Base-by-base conservation (phyloP, 1,140 invertebrate species). In the Macrosteles quadrilineatus region DNA sequence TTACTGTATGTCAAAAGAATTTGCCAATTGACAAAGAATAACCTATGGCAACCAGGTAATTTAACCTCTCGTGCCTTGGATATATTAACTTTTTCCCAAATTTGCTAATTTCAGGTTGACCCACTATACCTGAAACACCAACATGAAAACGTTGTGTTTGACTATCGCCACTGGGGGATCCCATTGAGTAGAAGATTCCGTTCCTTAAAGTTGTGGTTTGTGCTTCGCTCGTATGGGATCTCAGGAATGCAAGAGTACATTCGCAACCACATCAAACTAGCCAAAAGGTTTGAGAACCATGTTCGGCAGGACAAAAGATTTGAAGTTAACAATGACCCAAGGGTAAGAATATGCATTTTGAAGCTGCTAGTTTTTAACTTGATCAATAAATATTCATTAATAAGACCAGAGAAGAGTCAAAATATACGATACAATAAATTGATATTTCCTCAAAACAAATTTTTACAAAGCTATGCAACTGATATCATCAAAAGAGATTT, bases 81-180 rank as follows among this genome's bases (percentile, higher is more conserved):
- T n/a, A n/a, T n/a, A n/a, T n/a, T n/a, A n/a, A n/a, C n/a, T n/a
- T n/a, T n/a, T n/a, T n/a, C n/a, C n/a, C n/a, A n/a, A n/a, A n/a
- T n/a, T n/a, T n/a, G n/a, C n/a, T n/a, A n/a, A n/a, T n/a, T 32
- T 19, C 21, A 68, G 9, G 98, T 99, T 0, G 94, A 98, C 82
- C 96, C 96, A 0, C 79, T 98, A 0, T 98, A 98, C 76, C 83
- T 98, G 1, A 90, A 95, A 72, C 95, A 98, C 77, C 80, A 79
- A 59, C 89, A 90, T 75, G 88, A 87, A 11, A 87, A 89, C 62
- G 86, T 89, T 75, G 88, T 92, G 1, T 91, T 94, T 45, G 95
- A 97, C 77, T 94, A 95, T 75, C 83, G 86, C 76, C 93, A 97
- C 78, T 97, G 95, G 91, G 92, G 94, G 1, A 94, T 97, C 67